phyloP scores from a whole-genome alignment of 1,140 invertebrate species.

The Drosophila athabasca region DNA sequence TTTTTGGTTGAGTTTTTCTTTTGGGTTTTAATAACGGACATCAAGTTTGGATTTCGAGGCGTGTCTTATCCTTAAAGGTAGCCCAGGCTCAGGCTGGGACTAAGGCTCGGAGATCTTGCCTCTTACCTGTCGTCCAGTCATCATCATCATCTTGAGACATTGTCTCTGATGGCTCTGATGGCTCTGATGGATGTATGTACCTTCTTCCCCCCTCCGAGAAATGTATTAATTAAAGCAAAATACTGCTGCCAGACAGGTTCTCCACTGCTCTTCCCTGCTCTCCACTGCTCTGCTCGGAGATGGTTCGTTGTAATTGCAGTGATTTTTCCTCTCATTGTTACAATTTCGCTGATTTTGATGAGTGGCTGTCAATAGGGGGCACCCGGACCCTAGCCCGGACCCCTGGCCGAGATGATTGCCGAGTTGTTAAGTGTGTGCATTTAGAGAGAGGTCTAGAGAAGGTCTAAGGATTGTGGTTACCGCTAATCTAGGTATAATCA shows the following conservation, averaged over 20 bases:
- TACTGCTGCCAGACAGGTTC: conserved; percentile 23
- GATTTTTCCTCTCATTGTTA: conserved; percentile 67
- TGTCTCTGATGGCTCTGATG: conserved; percentile 24
- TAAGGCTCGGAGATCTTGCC: conserved; percentile 2
- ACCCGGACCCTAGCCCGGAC: too few species aligned
- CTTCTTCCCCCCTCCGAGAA: conserved; percentile 17
- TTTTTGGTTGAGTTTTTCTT: too few species aligned
- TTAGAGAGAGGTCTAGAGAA: conserved; percentile 37
- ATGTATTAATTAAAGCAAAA: conserved; percentile 75
- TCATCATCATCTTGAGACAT: conserved; percentile 45
- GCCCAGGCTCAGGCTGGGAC: background rate
- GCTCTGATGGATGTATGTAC: background rate
- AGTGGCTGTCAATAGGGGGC: conserved; percentile 50
- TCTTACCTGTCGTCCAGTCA: conserved; percentile 52
- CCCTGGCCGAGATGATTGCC: conserved; percentile 30
- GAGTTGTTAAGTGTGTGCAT: conserved; percentile 47
- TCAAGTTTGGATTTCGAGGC: conserved; percentile 65
- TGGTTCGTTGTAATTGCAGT: conserved; percentile 64
- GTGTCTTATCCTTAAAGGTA: conserved; percentile 65
- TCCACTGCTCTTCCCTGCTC: background rate
- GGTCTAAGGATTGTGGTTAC: conserved; percentile 33
- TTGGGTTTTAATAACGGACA: conserved; percentile 71
- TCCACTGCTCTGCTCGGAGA: conserved; percentile 15
- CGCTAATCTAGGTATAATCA: conserved; percentile 28
- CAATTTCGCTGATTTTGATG: conserved; percentile 42